phyloP scores from a whole-genome alignment of 1,140 invertebrate species.

The Listronotus oregonensis region DNA sequence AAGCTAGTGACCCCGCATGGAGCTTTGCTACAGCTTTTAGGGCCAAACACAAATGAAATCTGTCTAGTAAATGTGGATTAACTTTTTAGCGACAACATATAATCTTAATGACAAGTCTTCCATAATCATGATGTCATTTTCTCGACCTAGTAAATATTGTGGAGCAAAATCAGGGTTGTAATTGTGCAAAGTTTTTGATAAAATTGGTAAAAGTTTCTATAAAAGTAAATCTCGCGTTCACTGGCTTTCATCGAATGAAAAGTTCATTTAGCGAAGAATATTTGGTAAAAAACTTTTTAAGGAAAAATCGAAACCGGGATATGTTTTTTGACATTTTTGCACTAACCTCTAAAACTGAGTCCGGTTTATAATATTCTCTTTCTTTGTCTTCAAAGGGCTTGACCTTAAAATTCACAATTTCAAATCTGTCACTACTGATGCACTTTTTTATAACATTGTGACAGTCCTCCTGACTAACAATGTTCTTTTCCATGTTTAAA shows the following conservation, averaged over 20 bases:
- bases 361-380: slow-evolving; percentile 21
- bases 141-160: slow-evolving; percentile 10
- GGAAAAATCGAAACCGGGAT: slow-evolving; percentile 18
- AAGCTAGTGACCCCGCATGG: slow-evolving; percentile 10
- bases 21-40: slow-evolving; percentile 23
- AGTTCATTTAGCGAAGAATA: not conserved
- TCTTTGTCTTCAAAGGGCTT: slow-evolving; percentile 29
- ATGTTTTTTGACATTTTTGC: slow-evolving; percentile 28
- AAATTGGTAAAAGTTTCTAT: not conserved
- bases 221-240: slow-evolving; percentile 20
- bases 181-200: not conserved
- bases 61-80: slow-evolving; percentile 15
- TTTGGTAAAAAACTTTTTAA: slow-evolving; percentile 13
- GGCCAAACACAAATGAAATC: slow-evolving; percentile 24
- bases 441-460: slow-evolving; percentile 10
- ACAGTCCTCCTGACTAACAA: slow-evolving; percentile 18
- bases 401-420: slow-evolving; percentile 20
- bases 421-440: slow-evolving; percentile 19
- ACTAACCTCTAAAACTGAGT: slow-evolving; percentile 23
- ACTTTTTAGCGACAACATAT: slow-evolving; percentile 11
- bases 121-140: slow-evolving; percentile 12
- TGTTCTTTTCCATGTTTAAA: slow-evolving; percentile 8
- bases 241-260: not conserved
- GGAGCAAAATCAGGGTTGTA: slow-evolving; percentile 14
- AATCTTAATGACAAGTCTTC: slow-evolving; percentile 27